phyloP scores from a whole-genome alignment of 2,888 invertebrate genomes.

The Monochamus alternatus region DNA sequence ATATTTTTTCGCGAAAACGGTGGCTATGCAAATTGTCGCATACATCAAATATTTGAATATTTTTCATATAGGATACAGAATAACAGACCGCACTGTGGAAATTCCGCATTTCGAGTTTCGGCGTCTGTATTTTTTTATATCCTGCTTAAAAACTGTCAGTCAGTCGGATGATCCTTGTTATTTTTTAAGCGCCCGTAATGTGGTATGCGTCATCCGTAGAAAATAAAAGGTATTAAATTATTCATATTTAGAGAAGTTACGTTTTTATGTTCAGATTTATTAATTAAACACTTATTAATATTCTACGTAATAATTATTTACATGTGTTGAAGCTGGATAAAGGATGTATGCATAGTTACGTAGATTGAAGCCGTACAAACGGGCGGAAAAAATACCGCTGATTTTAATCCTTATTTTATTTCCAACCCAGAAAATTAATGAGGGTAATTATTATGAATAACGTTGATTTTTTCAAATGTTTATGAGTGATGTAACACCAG shows the following conservation, averaged over 20 bases:
- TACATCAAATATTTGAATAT: conserved; percentile 21
- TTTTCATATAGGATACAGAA: conserved; percentile 6
- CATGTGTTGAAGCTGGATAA: background rate
- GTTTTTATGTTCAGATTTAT: conserved; percentile 14
- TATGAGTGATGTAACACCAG: too few relatives aligned
- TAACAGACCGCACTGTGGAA: conserved; percentile 13
- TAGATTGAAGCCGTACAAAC: background rate
- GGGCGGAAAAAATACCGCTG: background rate
- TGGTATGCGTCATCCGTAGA: conserved; percentile 17
- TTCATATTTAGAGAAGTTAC: conserved; percentile 17
- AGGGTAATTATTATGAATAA: background rate
- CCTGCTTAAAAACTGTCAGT: conserved; percentile 24
- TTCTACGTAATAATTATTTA: conserved; percentile 21
- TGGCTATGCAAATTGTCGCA: conserved; percentile 15
- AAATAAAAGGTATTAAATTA: conserved; percentile 10
- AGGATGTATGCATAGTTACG: conserved; percentile 6
- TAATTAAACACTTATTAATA: conserved; percentile 30
- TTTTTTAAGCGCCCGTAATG: conserved; percentile 7
- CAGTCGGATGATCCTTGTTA: conserved; percentile 6
- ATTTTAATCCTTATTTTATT: background rate
- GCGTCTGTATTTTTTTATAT: conserved; percentile 18
- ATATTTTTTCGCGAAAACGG: conserved; percentile 2
- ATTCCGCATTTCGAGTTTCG: conserved; percentile 1
- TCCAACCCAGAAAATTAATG: background rate
- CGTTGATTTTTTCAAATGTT: too few relatives aligned